Percentiles rank a stretch among this genome's conserved stretches.
Conservation (phyloP, 2,113 vertebrate genomes). For the Stegostoma tigrinum region DNA sequence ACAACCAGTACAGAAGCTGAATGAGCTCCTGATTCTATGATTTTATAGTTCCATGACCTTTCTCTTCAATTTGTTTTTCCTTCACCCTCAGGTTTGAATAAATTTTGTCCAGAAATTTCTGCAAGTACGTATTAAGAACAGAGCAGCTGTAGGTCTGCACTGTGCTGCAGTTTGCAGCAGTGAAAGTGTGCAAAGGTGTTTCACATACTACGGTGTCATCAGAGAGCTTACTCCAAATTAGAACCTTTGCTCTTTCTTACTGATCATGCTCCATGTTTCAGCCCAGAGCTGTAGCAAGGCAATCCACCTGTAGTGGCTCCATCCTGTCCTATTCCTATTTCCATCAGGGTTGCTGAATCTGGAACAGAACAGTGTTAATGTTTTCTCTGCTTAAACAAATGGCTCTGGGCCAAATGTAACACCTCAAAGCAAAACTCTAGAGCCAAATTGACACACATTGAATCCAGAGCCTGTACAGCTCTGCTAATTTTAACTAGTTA, state of each 20-base stretch:
- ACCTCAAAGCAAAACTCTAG: neutral
- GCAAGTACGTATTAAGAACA: neutral
- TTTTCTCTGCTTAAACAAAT: neutral
- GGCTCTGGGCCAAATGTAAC: neutral
- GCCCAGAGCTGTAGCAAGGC: neutral
- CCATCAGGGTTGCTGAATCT: neutral
- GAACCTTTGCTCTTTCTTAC: neutral
- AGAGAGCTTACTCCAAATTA: neutral
- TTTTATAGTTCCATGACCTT: neutral
- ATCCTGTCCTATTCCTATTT: neutral
- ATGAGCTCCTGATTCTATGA: neutral
- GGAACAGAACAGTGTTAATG: neutral
- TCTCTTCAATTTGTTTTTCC: neutral
- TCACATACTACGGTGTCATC: neutral
- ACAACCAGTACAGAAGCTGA: neutral
- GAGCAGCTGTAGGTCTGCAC: neutral
- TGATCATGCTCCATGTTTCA: neutral
- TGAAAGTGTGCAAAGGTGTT: neutral
- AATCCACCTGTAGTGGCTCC: neutral
- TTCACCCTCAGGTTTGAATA: neutral
- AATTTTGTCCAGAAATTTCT: neutral
- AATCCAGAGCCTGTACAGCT: neutral
- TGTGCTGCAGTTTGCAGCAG: neutral
- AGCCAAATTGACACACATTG: neutral
- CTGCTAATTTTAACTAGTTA: neutral